Conservation (phyloP, 2,888 invertebrate species). For the Rotaria sp. region DNA sequence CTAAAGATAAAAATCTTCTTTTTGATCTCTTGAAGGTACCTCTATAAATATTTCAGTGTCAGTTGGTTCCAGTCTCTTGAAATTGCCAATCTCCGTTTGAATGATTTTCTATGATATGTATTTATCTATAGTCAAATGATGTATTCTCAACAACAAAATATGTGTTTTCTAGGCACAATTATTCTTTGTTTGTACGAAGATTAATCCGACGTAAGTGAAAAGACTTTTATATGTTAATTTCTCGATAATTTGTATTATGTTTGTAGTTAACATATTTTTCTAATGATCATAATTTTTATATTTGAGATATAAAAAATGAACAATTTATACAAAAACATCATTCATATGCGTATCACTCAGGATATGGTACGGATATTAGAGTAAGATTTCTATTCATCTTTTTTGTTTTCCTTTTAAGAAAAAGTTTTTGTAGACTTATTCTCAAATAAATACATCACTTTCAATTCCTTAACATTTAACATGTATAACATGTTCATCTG, state of each 20-base stretch:
- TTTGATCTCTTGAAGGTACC: too few species aligned
- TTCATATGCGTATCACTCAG: constrained; percentile 81
- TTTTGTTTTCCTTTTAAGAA: neutral
- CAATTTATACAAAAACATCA: constrained; percentile 83
- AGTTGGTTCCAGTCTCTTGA: too few species aligned
- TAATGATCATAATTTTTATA: constrained; percentile 90
- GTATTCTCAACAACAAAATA: neutral
- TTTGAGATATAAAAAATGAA: constrained; percentile 88
- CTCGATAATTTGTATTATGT: too few species aligned
- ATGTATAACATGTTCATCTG: constrained; percentile 89
- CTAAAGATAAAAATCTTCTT: too few species aligned
- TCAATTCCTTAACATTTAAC: constrained; percentile 47
- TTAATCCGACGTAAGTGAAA: neutral
- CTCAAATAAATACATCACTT: neutral
- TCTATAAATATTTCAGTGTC: too few species aligned
- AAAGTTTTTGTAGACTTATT: neutral
- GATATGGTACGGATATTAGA: neutral
- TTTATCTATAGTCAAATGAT: neutral
- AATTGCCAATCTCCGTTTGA: too few species aligned
- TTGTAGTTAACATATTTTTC: constrained; percentile 60
- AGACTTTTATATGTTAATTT: too few species aligned
- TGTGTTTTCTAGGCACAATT: neutral
- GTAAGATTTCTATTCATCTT: neutral
- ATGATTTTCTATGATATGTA: too few species aligned
- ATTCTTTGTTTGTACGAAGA: neutral